Evolutionary conservation across 2,113 vertebrate species (phyloP), one percentile per base, ranked within the genome.

Genomic region (human (Homo sapiens)): DNA sequence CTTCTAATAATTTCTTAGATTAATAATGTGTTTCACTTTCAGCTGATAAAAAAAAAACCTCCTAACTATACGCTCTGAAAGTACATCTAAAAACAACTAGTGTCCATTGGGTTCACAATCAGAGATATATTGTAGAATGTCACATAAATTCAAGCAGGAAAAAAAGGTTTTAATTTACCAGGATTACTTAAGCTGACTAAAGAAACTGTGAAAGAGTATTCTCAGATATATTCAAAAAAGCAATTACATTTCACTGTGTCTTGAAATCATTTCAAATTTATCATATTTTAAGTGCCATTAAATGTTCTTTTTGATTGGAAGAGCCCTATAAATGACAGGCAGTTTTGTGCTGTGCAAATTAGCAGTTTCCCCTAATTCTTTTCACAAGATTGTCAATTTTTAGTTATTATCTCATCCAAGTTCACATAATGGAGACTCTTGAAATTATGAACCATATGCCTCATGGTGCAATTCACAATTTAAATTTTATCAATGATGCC

Each of bases 161-260:
- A 97, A 93, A 50, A 93, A n/a, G 50, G 27, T 6, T 64, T 43
- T 89, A 87, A 88, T 70, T 93, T 87, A 90, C 66, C 32, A 92
- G 27, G 25, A 94, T 92, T 94, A 85, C n/a, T 88, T 89, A 90
- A 75, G 78, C 59, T 43, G 72, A 14, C 66, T 89, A 96, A 80
- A 59, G 90, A 96, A 97, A 80, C 86, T 93, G 10, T 80, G 95
- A 95, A 98, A 89, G 18, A 93, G 57, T 32, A 82, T 43, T 30
- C 57, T 52, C 97, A 94, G 76, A 90, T 57, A 94, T 97, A 79
- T 73, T 97, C 82, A 70, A 97, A 95, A 45, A 95, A 93, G 76
- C 17, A 98, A 89, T 97, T 97, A 96, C 57, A 43, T 93, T 87
- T 97, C 79, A 95, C 2, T 92, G 13, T 97, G 78, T 93, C 95